phyloP scores from a whole-genome alignment of 1,140 invertebrate species.

The Papilio polytes region DNA sequence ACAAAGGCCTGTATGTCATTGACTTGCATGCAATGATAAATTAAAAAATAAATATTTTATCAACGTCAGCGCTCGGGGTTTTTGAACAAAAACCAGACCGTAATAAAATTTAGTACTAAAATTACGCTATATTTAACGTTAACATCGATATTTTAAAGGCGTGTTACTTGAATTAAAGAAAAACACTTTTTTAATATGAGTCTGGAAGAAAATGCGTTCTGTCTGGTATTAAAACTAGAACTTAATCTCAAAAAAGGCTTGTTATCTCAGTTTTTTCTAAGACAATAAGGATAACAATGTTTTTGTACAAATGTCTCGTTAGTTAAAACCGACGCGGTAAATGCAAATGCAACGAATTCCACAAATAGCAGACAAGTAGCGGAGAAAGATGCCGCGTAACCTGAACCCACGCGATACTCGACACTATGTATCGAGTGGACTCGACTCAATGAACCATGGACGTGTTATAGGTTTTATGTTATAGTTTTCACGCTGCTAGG shows the following conservation, averaged over 20 bases:
- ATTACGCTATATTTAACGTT: neutral
- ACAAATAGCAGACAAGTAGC: neutral
- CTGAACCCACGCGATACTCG: neutral
- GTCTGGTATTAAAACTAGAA: no score
- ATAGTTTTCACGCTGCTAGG: neutral
- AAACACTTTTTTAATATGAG: neutral
- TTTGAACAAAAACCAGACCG: neutral
- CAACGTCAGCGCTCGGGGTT: neutral
- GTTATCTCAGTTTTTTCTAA: neutral
- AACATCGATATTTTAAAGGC: no score
- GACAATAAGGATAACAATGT: neutral
- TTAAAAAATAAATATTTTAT: slow-evolving; percentile 15
- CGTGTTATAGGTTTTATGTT: neutral
- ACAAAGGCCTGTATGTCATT: neutral
- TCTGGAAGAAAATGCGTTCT: neutral
- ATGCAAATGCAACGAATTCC: slow-evolving; percentile 3
- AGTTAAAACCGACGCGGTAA: neutral
- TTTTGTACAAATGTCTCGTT: neutral
- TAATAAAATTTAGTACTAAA: neutral
- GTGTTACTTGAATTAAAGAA: neutral
- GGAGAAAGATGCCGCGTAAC: slow-evolving; percentile 23
- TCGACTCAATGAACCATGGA: slow-evolving; percentile 8
- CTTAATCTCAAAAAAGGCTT: no score
- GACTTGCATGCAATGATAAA: slow-evolving; percentile 11
- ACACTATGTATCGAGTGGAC: slow-evolving; percentile 24